Base-by-base conservation (phyloP, 2,888 invertebrate species). In the Nomada goodeniana region DNA sequence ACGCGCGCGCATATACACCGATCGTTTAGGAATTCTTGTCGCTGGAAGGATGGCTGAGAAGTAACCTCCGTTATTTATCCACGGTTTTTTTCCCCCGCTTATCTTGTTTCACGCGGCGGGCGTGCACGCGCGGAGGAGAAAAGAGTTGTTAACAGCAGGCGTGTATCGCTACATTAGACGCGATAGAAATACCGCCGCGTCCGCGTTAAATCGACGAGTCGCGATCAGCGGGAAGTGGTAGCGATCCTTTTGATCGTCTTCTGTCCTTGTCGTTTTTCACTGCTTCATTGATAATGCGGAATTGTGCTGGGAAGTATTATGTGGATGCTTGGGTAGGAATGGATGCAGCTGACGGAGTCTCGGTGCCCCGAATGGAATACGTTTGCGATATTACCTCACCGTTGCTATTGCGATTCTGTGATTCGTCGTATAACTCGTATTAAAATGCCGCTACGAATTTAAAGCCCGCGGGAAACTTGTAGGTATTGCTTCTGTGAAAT, bases 31-130 rank as follows among this genome's bases (percentile, higher is more conserved):
- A 82, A 88, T 82, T 80, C 88, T 76, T 77, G 86, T 80, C 71
- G 71, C 18, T 50, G 47, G 68, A 23, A 53, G 50, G 70, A 76
- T 47, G 57, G 64, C 63, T 61, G 64, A 47, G 68, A 68, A 76
- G 82, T 67, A 68, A 80, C 76, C 72, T 52, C 61, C 74, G 80
- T 88, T 89, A 84, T 84, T 86, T 88, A 89, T 89, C 80, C 74
- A 26, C 44, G 63, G 77, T 83, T 83, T 87, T 81, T 80, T 80
- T 36, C 0, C 36, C 29, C 36, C 82, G 55, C 68, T 85, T 85
- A 80, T 83, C 85, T 87, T 89, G 83, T 85, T 85, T 88, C 85
- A 89, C 85, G 80, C 82, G 77, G 60, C 77, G 73, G 73, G 57
- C 80, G 78, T 67, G 80, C 72, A 81, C 75, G 52, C 63, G 60